These are phyloP conservation scores for Acinonyx jubatus DNA, from an alignment of 2,113 vertebrate species.

Conservation along the genomic window DNA sequence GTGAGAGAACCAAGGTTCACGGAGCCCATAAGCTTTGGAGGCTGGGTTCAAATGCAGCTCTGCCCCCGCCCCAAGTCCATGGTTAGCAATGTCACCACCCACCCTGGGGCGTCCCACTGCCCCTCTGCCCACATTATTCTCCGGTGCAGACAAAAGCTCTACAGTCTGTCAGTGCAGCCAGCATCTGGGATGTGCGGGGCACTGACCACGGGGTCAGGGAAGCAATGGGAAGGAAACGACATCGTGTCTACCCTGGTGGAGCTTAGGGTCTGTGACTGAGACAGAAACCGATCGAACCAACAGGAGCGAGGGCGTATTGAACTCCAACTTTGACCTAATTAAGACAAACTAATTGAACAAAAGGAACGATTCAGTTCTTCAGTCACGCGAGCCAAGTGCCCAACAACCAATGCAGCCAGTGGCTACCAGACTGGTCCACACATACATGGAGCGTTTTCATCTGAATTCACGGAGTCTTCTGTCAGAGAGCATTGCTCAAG, in stretches of 20 bases:
- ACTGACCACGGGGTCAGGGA: not conserved
- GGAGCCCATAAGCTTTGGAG: not conserved
- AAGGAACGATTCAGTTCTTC: not conserved
- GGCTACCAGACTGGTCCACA: fast-evolving
- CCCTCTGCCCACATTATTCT: not conserved
- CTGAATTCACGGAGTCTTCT: not conserved
- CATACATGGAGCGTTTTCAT: not conserved
- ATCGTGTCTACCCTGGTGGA: not conserved
- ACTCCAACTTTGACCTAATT: not conserved
- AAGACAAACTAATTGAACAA: not conserved
- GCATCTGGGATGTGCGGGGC: not conserved
- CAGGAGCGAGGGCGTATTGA: not conserved
- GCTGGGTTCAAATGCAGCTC: not conserved
- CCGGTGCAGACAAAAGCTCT: not conserved
- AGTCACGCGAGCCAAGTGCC: not conserved
- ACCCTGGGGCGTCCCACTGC: not conserved
- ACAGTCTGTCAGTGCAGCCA: not conserved
- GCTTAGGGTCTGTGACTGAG: not conserved
- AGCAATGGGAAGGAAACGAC: not conserved
- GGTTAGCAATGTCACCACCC: too few species aligned
- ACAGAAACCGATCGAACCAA: not conserved
- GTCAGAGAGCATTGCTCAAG: fast-evolving
- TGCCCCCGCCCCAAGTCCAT: too few species aligned
- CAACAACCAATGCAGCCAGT: not conserved
- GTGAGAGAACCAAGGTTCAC: not conserved